Percentiles rank a stretch among this genome's conserved stretches.
phyloP scores from a whole-genome alignment of 2,888 invertebrate genomes.

The Drosophila pseudotalamancana region DNA sequence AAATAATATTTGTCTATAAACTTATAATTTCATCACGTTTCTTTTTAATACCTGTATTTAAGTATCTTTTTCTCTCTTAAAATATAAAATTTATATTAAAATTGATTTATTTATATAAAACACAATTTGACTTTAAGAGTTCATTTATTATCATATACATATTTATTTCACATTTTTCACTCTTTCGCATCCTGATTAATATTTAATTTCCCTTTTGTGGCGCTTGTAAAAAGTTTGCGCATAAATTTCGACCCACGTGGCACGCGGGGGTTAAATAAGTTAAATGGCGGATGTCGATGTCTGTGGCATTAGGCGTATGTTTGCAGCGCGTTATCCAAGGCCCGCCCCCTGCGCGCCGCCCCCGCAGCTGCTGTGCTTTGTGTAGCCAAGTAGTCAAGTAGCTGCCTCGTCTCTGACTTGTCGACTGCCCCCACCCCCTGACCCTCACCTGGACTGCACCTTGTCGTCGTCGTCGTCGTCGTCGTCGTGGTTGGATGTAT shows the following conservation, averaged over 20 bases:
- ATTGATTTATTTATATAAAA: no score
- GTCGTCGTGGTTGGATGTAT: slow-evolving; percentile 45
- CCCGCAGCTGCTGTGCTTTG: slow-evolving; percentile 53
- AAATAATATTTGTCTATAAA: no score
- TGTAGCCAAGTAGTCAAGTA: slow-evolving; percentile 64
- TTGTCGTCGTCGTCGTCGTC: slow-evolving; percentile 1
- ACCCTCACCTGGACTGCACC: not conserved
- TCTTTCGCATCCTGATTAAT: not conserved
- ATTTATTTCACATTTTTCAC: no score
- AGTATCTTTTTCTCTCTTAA: no score
- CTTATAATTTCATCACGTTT: no score
- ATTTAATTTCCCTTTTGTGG: not conserved
- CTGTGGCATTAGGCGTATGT: slow-evolving; percentile 79
- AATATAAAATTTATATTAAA: no score
- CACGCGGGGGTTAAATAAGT: slow-evolving; percentile 58
- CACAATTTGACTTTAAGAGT: no score
- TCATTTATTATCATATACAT: no score
- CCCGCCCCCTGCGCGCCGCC: slow-evolving; percentile 52
- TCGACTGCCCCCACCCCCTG: slow-evolving; percentile 13
- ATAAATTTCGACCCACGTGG: not conserved
- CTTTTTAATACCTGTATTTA: no score
- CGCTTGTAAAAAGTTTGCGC: no score
- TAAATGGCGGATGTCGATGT: slow-evolving; percentile 79
- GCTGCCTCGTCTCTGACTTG: slow-evolving; percentile 32
- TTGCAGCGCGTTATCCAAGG: slow-evolving; percentile 57